phyloP scores from a whole-genome alignment of 2,113 vertebrate species.

The Chaetodon auriga region DNA sequence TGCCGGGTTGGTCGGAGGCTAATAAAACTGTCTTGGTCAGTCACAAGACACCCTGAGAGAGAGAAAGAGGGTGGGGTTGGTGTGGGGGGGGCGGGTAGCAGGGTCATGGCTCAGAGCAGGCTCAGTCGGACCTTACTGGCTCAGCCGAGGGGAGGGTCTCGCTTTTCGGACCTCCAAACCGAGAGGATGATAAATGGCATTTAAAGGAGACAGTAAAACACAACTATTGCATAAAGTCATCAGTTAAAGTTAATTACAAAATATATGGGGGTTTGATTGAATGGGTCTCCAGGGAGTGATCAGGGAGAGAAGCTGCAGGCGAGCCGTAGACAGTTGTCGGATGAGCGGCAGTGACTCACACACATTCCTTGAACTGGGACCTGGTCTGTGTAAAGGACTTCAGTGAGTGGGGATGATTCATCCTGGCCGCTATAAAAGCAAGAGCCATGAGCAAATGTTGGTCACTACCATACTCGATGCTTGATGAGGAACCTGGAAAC shows the following conservation, averaged over 20 bases:
- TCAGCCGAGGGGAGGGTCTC: conserved; percentile 52
- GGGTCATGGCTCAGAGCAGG: conserved; percentile 54
- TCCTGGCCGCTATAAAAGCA: conserved; percentile 57
- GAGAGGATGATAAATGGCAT: conserved; percentile 73
- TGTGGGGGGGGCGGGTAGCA: not conserved
- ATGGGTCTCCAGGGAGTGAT: conserved; percentile 78
- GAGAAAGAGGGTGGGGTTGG: conserved; percentile 30
- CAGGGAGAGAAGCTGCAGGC: conserved; percentile 78
- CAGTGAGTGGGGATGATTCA: conserved; percentile 73
- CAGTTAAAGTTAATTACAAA: conserved; percentile 82
- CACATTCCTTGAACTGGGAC: conserved; percentile 77
- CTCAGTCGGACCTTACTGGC: conserved; percentile 57
- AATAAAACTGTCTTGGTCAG: conserved; percentile 83
- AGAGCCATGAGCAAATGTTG: conserved; percentile 53
- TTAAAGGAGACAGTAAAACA: conserved; percentile 84
- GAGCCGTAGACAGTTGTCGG: conserved; percentile 62
- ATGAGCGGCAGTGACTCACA: conserved; percentile 78
- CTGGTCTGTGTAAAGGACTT: conserved; percentile 84
- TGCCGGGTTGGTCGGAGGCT: conserved; percentile 75
- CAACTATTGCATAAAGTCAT: conserved; percentile 79
- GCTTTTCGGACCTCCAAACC: conserved; percentile 56
- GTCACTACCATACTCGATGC: conserved; percentile 31
- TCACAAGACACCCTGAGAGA: conserved; percentile 74
- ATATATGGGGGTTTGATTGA: conserved; percentile 82
- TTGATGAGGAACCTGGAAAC: conserved; percentile 59